phyloP scores from a whole-genome alignment of 2,113 vertebrate genomes.

The Herpetotheres cachinnans region DNA sequence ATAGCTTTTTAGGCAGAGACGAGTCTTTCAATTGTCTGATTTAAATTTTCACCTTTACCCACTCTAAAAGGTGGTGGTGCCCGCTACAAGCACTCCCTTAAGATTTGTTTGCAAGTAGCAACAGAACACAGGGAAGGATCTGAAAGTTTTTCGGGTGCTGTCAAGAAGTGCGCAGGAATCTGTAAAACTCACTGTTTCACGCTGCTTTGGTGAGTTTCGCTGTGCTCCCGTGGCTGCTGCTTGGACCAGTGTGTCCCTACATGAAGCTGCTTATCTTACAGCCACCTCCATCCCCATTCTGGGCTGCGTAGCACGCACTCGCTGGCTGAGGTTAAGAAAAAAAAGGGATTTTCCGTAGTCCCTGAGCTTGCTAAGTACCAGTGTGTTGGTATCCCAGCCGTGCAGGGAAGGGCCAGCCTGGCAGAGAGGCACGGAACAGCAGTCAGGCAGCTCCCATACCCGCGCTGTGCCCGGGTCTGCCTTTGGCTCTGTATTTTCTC shows the following conservation, averaged over 20 bases:
- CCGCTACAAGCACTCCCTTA: neutral
- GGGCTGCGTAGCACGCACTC: fast-evolving
- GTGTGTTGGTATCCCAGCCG: neutral
- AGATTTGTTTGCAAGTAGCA: neutral
- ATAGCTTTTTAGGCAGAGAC: neutral
- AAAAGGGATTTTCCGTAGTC: neutral
- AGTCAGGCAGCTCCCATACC: neutral
- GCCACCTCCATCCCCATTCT: neutral
- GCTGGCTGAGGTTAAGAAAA: neutral
- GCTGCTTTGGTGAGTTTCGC: neutral
- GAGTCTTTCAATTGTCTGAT: neutral
- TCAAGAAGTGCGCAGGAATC: neutral
- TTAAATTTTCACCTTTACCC: neutral
- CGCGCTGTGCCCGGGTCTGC: neutral
- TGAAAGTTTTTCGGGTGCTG: neutral
- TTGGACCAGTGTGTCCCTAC: neutral
- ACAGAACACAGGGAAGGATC: neutral
- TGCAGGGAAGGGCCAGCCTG: neutral
- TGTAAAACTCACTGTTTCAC: neutral
- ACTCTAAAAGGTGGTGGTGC: neutral
- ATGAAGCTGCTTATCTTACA: neutral
- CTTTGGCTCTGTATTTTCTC: fast-evolving
- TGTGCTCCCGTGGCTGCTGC: neutral
- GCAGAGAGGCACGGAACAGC: neutral
- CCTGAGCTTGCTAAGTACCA: neutral